Conservation (phyloP, 2,797 vertebrate genomes). For the Buphagus erythrorhynchus region DNA sequence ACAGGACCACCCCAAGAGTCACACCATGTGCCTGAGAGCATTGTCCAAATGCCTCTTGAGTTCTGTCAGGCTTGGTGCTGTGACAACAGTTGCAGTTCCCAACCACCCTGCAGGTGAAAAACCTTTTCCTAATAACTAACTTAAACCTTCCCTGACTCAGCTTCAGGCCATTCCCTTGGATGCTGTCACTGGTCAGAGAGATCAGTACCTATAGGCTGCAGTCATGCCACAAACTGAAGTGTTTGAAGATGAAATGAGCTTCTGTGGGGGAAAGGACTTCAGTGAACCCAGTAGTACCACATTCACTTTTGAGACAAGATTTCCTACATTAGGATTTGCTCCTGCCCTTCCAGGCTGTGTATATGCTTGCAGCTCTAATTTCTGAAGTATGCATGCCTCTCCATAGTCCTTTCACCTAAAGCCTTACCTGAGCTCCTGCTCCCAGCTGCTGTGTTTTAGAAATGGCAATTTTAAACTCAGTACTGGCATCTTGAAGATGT, state of each 20-base stretch:
- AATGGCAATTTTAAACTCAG: background rate
- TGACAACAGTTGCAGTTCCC: background rate
- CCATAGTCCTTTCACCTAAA: background rate
- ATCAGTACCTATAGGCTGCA: background rate
- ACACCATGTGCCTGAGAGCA: background rate
- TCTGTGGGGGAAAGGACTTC: background rate
- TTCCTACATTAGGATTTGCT: background rate
- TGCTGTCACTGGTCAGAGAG: background rate
- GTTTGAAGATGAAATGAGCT: background rate
- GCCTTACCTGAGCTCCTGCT: constrained; percentile 36
- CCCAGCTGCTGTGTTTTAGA: background rate
- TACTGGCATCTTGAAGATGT: background rate
- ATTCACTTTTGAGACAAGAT: background rate
- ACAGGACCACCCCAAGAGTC: background rate
- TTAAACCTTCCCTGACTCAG: background rate
- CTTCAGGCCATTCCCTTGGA: background rate
- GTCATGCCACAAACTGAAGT: background rate
- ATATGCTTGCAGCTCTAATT: background rate
- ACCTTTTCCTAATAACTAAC: background rate
- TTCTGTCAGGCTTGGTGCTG: background rate
- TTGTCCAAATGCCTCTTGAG: background rate
- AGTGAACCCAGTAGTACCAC: background rate
- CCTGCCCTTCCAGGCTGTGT: background rate
- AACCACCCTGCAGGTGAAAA: background rate
- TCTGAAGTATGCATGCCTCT: background rate